Evolutionary conservation across 2,797 vertebrate species (phyloP), one percentile per base, ranked within the genome.

Genomic region (Fistularia tabacaria): DNA sequence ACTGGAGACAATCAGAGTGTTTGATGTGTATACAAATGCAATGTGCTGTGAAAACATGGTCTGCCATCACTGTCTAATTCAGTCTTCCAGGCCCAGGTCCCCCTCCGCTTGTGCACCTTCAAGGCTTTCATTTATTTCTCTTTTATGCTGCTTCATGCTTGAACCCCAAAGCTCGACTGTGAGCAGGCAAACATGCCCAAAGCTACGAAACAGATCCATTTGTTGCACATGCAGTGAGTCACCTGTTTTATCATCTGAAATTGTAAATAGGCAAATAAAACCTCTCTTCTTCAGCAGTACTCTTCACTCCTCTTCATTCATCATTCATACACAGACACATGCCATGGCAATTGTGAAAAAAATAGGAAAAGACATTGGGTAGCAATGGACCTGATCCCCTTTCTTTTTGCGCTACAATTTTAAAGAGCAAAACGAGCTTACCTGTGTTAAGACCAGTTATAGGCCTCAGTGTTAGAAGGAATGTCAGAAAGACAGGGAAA

Each of bases 1-100:
- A 79, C 88, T 90, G 91, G 90, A 91, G 86, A 90, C 90, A 90
- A 91, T 82, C 90, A 87, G 86, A 89, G 88, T 91, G 88, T 93
- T 94, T 94, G 92, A 94, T 93, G 92, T 94, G 90, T 91, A 90
- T 87, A 85, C 83, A 86, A 77, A 82, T 88, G 88, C 91, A 90
- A 90, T 90, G 77, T 88, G 86, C 88, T 93, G 88, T 74, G 90
- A 91, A 92, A 92, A 92, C 89, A 90, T 86, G 64, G 82, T 88
- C 73, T 85, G 87, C 92, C 91, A 92, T 86, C 74, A 75, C 77
- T 83, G 81, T 71, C 66, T 60, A 9, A 7, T 54, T 80, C 51
- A 6, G 42, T 66, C 64, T 68, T 61, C 57, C 57, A 77, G 66
- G 76, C 73, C 68, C 62, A 6, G 36, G 46, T 56, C 76, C 39